Evolutionary conservation across 92 coral and sea anemone genomes (phyloP), one percentile per base, ranked within the genome.

Genomic region (Parazoanthus darwini): DNA sequence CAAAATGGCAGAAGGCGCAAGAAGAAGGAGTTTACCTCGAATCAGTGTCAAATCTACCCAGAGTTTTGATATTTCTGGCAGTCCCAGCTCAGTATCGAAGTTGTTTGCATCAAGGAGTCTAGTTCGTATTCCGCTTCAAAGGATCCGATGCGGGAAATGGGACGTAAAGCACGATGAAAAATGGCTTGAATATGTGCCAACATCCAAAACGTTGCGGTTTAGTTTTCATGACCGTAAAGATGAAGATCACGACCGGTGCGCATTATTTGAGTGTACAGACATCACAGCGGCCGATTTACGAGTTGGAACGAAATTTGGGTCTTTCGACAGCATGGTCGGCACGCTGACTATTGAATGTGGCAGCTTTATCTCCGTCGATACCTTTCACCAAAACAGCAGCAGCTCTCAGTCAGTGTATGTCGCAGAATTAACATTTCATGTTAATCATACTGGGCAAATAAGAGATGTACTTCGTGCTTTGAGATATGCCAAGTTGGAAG

Each of bases 211-310:
- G 0, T 76, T 95, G 65, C 91, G 82, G 81, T 86, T 95, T 78
- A 77, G 94, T 14, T 92, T 86, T 88, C 94, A 88, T 20, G 94
- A 92, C 66, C 88, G 92, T 8, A 93, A 92, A 88, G 96, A 94
- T 87, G 88, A 90, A 56, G 94, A 92, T 35, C 94, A 97, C 85
- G 93, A 88, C 44, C 66, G 84, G 50, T 92, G 94, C 72, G 89
- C 92, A 18, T 79, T 50, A 63, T 88, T 95, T 65, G 86, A 92
- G 82, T 93, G 98, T 80, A 35, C 74, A 38, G 91, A 95, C 72
- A 94, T 97, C 33, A 88, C 98, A 3, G 98, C 99, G 14, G 96
- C 94, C 15, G 99, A 97, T 86, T 77, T 97, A 72, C 92, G 98
- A 46, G 97, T 97, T 44, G 91, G 91, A 66, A 92, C 98, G 23